Evolutionary conservation across 92 coral and sea anemone species (phyloP), one percentile per base, ranked within the genome.

Genomic region (Umimayanthus kanabou): DNA sequence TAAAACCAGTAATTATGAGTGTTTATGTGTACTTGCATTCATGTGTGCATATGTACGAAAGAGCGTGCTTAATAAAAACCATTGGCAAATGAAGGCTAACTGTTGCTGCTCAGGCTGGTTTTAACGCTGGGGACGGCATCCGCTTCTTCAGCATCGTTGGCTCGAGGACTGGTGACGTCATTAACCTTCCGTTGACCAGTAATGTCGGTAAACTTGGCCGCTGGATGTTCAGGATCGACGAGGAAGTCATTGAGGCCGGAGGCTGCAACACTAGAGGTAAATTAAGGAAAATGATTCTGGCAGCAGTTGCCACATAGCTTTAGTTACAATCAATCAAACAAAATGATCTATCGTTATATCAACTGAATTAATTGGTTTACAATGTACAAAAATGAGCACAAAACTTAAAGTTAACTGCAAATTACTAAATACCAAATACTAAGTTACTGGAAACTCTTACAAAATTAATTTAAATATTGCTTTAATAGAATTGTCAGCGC

Each of bases 261-360:
- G 92, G 92, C 25, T 90, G 92, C 43, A 90, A 90, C 80, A 87
- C 92, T 13, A 85, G 65, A 87, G 92, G 92, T 87, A 42, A 2
- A 33, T 33, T 33, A 33, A 55, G n/a, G 23, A 50, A 53, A 10
- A 39, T 22, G 18, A 53, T 53, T 53, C 18, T 15, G 11, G 58
- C 16, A 13, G 3, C 20, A 13, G 2, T 9, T 53, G 11, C 13
- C 18, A 53, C 2, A 14, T 53, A 33, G 11, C 20, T 13, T 53
- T 9, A 10, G 16, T 13, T 50, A 1, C 10, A 50, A 50, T 50
- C 57, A 2, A 50, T 13, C 57, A 50, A 50, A 53, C 58, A 53
- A 14, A 2, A 53, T 15, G 58, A 53, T 53, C 11, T 6, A 8
- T 1, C 14, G 53, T 47, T 47, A 10, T 8, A 47, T 10, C 53